Conservation (phyloP, 2,888 invertebrate species). For the Rhabditoides inermis region DNA sequence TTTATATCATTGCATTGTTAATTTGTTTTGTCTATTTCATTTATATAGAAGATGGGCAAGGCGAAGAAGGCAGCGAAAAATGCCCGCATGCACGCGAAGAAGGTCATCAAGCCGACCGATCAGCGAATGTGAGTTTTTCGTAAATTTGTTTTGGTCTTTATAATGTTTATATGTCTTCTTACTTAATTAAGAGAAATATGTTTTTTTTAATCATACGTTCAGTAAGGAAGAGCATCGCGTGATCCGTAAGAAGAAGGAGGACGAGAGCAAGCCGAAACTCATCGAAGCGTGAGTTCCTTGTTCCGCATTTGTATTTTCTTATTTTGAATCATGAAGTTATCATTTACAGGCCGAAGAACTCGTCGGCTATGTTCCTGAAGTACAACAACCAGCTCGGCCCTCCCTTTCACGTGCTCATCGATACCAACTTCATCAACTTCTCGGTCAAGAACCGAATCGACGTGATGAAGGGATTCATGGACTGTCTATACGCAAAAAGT, state of each 20-base stretch:
- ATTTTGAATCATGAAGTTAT: neutral
- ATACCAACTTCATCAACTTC: slow-evolving; percentile 98
- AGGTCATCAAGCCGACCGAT: slow-evolving; percentile 48
- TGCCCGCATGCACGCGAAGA: slow-evolving; percentile 27
- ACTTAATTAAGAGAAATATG: neutral
- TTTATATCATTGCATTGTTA: neutral
- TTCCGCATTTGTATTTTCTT: neutral
- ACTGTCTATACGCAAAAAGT: slow-evolving; percentile 91
- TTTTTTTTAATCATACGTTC: slow-evolving; percentile 12
- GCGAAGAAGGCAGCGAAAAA: slow-evolving; percentile 22
- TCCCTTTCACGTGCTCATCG: slow-evolving; percentile 87
- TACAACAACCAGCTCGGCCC: slow-evolving; percentile 97
- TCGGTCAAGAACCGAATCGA: slow-evolving; percentile 95
- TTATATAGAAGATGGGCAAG: slow-evolving; percentile 31
- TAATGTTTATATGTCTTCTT: too few species aligned
- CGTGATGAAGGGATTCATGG: slow-evolving; percentile 94
- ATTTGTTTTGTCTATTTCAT: too few species aligned
- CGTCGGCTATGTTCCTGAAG: slow-evolving; percentile 86
- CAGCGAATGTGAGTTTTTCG: slow-evolving; percentile 39
- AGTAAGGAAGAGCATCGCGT: slow-evolving; percentile 47
- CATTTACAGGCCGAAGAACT: slow-evolving; percentile 42
- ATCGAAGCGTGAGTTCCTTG: slow-evolving; percentile 40
- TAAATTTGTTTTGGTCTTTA: neutral
- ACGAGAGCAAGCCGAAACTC: slow-evolving; percentile 44
- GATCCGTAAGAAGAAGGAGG: slow-evolving; percentile 43